Percentiles rank a stretch among this genome's conserved stretches.
Evolutionary conservation across 30 jellyfish, hydroid and myxozoan species (phyloP).

Genomic region (Morbakka virulenta): DNA sequence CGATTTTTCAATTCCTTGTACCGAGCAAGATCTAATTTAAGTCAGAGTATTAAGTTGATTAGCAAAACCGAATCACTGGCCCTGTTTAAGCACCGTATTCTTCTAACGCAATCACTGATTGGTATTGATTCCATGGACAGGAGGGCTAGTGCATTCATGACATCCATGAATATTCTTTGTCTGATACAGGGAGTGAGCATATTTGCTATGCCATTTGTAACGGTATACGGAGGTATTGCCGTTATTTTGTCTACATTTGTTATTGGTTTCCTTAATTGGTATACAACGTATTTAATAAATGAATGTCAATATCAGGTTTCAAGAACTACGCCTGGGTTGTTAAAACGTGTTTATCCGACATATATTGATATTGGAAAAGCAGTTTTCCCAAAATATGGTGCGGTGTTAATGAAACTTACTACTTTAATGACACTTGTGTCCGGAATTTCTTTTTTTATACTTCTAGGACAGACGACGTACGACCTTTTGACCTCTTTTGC

Average conservation of each 20-base stretch:
- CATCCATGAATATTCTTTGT: conserved; percentile 23
- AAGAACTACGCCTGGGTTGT: conserved; percentile 24
- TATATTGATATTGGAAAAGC: conserved; percentile 62
- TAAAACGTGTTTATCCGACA: conserved; percentile 44
- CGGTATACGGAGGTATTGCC: conserved; percentile 48
- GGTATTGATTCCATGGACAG: conserved; percentile 56
- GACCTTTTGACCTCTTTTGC: conserved; percentile 27
- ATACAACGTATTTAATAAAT: conserved; percentile 21
- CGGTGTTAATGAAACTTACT: conserved; percentile 19
- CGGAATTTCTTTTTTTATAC: conserved; percentile 35
- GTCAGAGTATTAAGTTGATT: too few species aligned
- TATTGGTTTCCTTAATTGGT: conserved; percentile 41
- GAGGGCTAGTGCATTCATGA: conserved; percentile 36
- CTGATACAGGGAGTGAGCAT: conserved; percentile 55
- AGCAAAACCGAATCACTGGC: too few species aligned
- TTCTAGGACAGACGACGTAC: conserved; percentile 42
- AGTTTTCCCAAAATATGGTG: conserved; percentile 41
- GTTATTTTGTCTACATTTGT: neutral
- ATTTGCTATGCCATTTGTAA: conserved; percentile 66
- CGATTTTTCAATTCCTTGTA: too few species aligned
- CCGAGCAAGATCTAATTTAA: too few species aligned
- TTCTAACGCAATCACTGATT: conserved; percentile 41
- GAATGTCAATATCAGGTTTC: conserved; percentile 67
- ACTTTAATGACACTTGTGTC: conserved; percentile 51
- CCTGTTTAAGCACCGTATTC: too few species aligned